These are phyloP conservation scores for Lordiphosa clarofinis DNA, from an alignment of 1,140 invertebrate genomes.

Conservation along the genomic window DNA sequence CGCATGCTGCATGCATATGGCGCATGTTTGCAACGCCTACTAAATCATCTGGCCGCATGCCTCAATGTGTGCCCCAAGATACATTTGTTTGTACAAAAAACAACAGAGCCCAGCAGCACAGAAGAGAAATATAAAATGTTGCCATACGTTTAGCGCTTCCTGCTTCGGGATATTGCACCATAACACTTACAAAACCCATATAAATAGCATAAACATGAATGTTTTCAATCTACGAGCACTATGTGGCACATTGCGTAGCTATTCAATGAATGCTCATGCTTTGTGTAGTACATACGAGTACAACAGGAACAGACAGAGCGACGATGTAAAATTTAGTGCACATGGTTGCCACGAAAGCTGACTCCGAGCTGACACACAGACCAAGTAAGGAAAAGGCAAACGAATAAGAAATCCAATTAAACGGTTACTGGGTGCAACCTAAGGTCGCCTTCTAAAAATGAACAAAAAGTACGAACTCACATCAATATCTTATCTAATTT, in stretches of 20 bases:
- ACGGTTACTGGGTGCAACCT: no score
- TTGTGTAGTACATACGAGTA: constrained; percentile 14
- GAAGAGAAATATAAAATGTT: constrained; percentile 36
- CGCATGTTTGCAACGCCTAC: constrained; percentile 72
- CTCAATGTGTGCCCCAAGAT: constrained; percentile 48
- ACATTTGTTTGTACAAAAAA: constrained; percentile 57
- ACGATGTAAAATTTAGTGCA: no score
- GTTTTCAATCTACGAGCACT: constrained; percentile 16
- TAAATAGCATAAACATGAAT: constrained; percentile 18
- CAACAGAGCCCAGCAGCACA: constrained; percentile 18
- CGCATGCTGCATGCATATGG: constrained; percentile 73
- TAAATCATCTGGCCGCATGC: constrained; percentile 71
- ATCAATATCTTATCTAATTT: no score
- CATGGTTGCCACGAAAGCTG: no score
- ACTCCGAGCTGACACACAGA: no score
- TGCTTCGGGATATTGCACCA: constrained; percentile 33
- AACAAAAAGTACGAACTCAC: no score
- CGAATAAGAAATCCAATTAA: no score
- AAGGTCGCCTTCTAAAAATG: no score
- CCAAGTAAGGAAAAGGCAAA: no score
- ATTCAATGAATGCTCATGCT: constrained; percentile 37
- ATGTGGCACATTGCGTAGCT: constrained; percentile 18
- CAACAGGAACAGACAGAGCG: no score
- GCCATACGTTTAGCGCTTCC: constrained; percentile 64
- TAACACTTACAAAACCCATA: constrained; percentile 20